A percentile compares a stretch with the other conserved stretches of the same genome.
These are phyloP conservation scores for Dufourea novaeangliae DNA, from an alignment of 1,140 invertebrate genomes.

Conservation along the genomic window DNA sequence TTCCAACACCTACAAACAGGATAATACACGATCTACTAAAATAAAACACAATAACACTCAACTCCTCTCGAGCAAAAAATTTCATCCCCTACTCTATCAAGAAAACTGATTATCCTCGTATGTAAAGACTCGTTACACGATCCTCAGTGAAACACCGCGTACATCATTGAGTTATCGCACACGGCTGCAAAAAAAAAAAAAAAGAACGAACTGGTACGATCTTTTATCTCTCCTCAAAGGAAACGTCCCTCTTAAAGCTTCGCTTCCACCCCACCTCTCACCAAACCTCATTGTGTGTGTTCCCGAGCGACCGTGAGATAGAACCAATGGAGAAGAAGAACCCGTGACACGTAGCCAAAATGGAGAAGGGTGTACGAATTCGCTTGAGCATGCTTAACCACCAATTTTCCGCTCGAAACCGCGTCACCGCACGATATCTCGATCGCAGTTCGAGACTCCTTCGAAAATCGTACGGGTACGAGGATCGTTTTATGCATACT, in stretches of 20 bases:
- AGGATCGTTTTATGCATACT: neutral
- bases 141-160: neutral
- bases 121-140: neutral
- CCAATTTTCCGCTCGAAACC: constrained; percentile 3
- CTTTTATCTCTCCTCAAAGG: constrained; percentile 7
- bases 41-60: too few relatives aligned
- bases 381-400: constrained; percentile 31
- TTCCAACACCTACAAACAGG: too few relatives aligned
- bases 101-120: too few relatives aligned
- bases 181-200: too few relatives aligned
- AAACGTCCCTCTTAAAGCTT: constrained; percentile 11
- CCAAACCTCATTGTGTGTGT: constrained; percentile 1
- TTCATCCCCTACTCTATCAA: too few relatives aligned
- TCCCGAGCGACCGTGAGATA: neutral
- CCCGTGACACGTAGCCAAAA: too few relatives aligned
- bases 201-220: constrained; percentile 2
- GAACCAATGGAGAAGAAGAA: neutral
- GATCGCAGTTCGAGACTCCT: constrained; percentile 1
- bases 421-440: constrained; percentile 11
- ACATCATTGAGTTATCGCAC: neutral
- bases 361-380: constrained; percentile 6
- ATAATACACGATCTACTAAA: too few relatives aligned
- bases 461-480: constrained; percentile 11
- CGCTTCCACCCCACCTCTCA: neutral
- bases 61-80: too few relatives aligned